Evolutionary conservation across 2,113 vertebrate genomes (phyloP).

Genomic region (Oreocharis arfaki): DNA sequence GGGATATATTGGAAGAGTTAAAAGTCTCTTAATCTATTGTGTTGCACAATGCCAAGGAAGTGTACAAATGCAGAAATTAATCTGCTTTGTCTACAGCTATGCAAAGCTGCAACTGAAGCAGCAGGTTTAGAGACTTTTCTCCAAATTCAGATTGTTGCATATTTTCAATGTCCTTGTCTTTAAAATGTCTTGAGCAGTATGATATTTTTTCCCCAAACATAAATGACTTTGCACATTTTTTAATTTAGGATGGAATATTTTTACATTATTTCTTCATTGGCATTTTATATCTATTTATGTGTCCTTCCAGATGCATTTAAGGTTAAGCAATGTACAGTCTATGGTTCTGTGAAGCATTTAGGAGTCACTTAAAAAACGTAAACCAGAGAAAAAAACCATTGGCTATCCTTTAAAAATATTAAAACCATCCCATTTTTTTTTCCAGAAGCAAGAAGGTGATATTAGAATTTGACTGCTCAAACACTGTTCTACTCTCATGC

Average conservation of each 20-base stretch:
- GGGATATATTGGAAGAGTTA: neutral
- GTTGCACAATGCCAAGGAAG: neutral
- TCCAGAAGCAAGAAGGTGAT: neutral
- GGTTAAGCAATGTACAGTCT: neutral
- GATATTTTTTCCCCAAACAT: neutral
- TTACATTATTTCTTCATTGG: neutral
- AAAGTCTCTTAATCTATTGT: neutral
- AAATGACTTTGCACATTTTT: neutral
- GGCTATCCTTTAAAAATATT: neutral
- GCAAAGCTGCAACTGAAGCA: neutral
- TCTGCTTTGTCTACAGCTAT: neutral
- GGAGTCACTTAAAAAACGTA: neutral
- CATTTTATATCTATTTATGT: neutral
- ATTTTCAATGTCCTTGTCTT: neutral
- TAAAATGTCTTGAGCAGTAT: neutral
- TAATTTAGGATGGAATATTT: neutral
- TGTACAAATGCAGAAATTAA: neutral
- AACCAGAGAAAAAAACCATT: neutral
- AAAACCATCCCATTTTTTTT: neutral
- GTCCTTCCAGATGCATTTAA: neutral
- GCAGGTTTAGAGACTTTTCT: neutral
- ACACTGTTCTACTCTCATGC: accelerated
- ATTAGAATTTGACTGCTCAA: neutral
- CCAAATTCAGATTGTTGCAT: neutral
- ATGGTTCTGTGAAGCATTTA: neutral